Evolutionary conservation across 2,888 invertebrate genomes (phyloP), one percentile per base, ranked within the genome.

Genomic region (Synanthedon andrenaeformis): DNA sequence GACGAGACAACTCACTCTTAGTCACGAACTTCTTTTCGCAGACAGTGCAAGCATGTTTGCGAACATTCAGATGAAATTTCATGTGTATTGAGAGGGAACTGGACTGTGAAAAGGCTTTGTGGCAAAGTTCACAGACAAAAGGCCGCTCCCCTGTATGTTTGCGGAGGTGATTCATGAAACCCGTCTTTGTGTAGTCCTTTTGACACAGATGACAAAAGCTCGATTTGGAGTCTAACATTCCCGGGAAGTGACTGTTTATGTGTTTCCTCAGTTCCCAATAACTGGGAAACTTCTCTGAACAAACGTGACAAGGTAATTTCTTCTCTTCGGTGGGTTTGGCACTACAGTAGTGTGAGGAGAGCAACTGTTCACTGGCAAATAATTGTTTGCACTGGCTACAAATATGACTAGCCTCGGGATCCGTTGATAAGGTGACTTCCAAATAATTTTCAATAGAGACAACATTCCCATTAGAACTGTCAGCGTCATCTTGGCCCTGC

Each of bases 21-120:
- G 88, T 88, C 13, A 88, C 88, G 80, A 88, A 88, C 65, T 88
- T 88, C 67, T 88, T 88, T 67, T 88, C 88, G 67, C 88, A 88
- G 42, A 88, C 83, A 3, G 88, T 87, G 68, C 88, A 88, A 42
- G 82, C 83, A 74, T 88, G 88, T 65, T 88, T 88, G 50, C 88
- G 80, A 42, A 88, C 88, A 74, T 88, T 88, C 5, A 88, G 70
- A 59, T 88, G 88, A 60, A 88, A 88, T 68, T 88, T 88, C 88
- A 88, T 88, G 62, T 88, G 88, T 66, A 88, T 88, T 51, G 88
- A 88, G 14, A 88, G 76, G 53, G 88, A 88, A 67, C 88, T 88
- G 12, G 88, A 88, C 59, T 88, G 88, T 51, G 88, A 88, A 65
- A 88, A 88, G 35, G 88, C 88, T 62, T 88, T 88, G 63, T 86